A percentile compares a stretch with the other conserved stretches of the same genome.
Conservation (phyloP, 1,140 invertebrate species). For the Pectinophora gossypiella region DNA sequence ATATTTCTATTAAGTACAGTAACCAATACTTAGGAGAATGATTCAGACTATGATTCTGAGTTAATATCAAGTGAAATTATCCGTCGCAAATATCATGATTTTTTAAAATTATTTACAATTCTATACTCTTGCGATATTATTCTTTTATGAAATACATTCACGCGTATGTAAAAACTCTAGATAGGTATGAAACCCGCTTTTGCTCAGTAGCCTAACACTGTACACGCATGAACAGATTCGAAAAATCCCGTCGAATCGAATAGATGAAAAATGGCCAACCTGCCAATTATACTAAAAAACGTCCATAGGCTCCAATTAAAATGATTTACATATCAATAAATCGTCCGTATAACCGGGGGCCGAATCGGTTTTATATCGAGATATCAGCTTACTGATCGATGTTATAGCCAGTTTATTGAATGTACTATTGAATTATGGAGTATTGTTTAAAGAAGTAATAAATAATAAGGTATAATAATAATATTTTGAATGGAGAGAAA, state of each 20-base stretch:
- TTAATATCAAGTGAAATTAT: no score
- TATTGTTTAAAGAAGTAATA: background rate
- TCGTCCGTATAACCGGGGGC: slow-evolving; percentile 15
- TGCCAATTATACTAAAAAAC: slow-evolving; percentile 46
- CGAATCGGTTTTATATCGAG: slow-evolving; percentile 2
- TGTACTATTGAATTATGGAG: background rate
- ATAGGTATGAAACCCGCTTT: no score
- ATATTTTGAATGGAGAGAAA: background rate
- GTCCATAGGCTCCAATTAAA: slow-evolving; percentile 38
- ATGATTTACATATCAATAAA: slow-evolving; percentile 49
- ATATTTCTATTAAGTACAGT: no score
- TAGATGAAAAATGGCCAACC: slow-evolving; percentile 34
- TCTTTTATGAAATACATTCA: background rate
- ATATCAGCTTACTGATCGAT: slow-evolving; percentile 3
- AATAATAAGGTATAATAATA: background rate
- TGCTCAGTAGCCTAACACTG: background rate
- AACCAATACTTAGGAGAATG: no score
- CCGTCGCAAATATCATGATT: no score
- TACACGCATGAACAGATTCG: background rate
- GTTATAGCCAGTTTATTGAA: background rate
- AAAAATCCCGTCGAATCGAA: slow-evolving; percentile 20
- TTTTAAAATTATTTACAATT: no score
- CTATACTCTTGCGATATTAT: no score
- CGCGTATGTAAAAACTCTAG: background rate
- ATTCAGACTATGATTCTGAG: no score